Evolutionary conservation across 2,888 invertebrate species (phyloP), one percentile per base, ranked within the genome.

Genomic region (Cyclophora albipunctata): DNA sequence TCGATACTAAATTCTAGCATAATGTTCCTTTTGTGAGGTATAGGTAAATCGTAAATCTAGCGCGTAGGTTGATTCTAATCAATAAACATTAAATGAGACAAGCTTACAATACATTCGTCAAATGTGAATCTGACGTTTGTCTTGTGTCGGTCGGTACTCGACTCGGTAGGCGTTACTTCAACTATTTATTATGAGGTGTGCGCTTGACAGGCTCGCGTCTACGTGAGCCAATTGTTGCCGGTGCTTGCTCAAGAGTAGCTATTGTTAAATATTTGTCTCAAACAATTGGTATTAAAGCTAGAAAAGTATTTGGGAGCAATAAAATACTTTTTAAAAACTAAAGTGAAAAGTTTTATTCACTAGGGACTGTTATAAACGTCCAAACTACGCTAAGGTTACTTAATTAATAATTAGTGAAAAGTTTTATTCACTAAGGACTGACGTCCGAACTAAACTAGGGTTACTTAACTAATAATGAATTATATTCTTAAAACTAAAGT

Each of bases 81-180:
- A 54, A 55, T 55, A 55, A 58, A 68, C 61, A 72, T 71, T 69
- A 66, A 70, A 62, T 66, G 57, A 67, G 64, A 67, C 66, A 58
- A 64, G 62, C 69, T 59, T 65, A 73, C 68, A 74, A 75, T 75
- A 66, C 66, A 67, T 68, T 67, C 67, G 68, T 75, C 69, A 69
- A 67, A 69, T 69, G 58, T 53, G 45, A 67, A 69, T 66, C 66
- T 67, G 69, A 69, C 66, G 62, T 59, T 59, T 69, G 64, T 69
- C 54, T 57, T 49, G 55, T 48, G 20, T 20, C 20, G 20, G 20
- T 20, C 20, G 20, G 20, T 20, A 20, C 20, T 20, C 20, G 20
- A 20, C 20, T 20, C 50, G 53, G 67, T 71, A 72, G 75, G 77
- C 74, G 81, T 73, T 67, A 65, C 69, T 68, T 58, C 59, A 53